Evolutionary conservation across 2,888 invertebrate genomes (phyloP).

Genomic region (Oligia latruncula): DNA sequence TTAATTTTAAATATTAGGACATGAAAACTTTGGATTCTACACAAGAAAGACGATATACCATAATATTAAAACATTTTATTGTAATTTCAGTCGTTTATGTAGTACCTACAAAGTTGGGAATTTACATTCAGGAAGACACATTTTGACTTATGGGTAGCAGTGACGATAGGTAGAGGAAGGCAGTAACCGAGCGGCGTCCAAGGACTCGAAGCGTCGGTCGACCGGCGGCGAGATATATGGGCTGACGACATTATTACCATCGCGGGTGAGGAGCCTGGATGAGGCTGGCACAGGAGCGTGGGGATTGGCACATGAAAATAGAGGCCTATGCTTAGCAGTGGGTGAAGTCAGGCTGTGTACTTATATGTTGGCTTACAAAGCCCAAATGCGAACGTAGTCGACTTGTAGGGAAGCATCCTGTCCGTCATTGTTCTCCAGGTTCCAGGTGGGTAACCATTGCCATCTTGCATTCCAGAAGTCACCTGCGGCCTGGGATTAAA

Average conservation of each 20-base stretch:
- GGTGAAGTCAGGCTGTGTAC: neutral
- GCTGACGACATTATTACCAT: neutral
- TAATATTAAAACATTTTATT: slow-evolving; percentile 30
- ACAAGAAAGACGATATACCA: slow-evolving; percentile 3
- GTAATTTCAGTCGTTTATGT: slow-evolving; percentile 37
- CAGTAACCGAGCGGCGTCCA: too few relatives aligned
- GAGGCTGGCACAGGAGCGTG: too few relatives aligned
- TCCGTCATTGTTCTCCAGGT: slow-evolving; percentile 85
- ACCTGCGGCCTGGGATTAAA: slow-evolving; percentile 81
- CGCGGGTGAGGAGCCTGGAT: too few relatives aligned
- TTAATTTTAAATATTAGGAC: neutral
- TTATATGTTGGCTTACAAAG: slow-evolving; percentile 78
- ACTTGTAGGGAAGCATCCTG: slow-evolving; percentile 91
- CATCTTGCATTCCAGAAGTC: slow-evolving; percentile 91
- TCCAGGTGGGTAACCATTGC: slow-evolving; percentile 91
- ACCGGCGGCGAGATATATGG: too few relatives aligned
- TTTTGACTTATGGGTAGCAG: slow-evolving; percentile 21
- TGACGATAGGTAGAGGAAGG: too few relatives aligned
- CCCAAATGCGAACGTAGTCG: slow-evolving; percentile 92
- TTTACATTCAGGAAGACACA: neutral
- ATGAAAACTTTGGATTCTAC: neutral
- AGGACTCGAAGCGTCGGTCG: too few relatives aligned
- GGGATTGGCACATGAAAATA: neutral
- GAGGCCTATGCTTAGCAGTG: neutral
- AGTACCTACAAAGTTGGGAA: slow-evolving; percentile 24